phyloP scores from a whole-genome alignment of 2,113 vertebrate genomes.

The Syngnathus floridae region DNA sequence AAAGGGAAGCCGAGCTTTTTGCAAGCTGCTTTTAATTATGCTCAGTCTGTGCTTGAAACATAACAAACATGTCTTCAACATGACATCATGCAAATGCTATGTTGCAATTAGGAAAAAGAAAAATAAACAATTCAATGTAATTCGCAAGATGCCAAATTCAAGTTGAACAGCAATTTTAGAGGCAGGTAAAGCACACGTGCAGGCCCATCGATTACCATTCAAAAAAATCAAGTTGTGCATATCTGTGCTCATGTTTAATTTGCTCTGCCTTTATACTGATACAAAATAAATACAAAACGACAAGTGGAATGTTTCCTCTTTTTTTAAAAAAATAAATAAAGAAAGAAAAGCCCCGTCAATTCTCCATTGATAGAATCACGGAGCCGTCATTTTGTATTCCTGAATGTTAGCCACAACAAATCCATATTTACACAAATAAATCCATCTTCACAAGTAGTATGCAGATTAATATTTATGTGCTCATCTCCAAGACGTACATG shows the following conservation, averaged over 20 bases:
- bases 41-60: not conserved
- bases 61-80: not conserved
- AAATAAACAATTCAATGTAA: not conserved
- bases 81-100: not conserved
- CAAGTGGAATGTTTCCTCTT: constrained; percentile 45
- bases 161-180: not conserved
- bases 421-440: constrained; percentile 70
- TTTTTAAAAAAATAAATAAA: constrained; percentile 25
- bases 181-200: too few species aligned
- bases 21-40: not conserved
- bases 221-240: too few species aligned
- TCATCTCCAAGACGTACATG: constrained; percentile 68
- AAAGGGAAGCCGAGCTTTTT: not conserved
- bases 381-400: not conserved
- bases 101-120: too few species aligned
- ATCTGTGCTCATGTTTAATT: not conserved
- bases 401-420: constrained; percentile 50
- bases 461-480: constrained; percentile 69
- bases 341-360: constrained; percentile 27
- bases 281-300: constrained; percentile 50
- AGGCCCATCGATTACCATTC: too few species aligned
- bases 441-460: constrained; percentile 70
- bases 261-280: not conserved
- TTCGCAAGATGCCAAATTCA: not conserved
- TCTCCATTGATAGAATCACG: constrained; percentile 25